Evolutionary conservation across 92 coral and sea anemone genomes (phyloP).

Genomic region (Epizoanthus fatuus): DNA sequence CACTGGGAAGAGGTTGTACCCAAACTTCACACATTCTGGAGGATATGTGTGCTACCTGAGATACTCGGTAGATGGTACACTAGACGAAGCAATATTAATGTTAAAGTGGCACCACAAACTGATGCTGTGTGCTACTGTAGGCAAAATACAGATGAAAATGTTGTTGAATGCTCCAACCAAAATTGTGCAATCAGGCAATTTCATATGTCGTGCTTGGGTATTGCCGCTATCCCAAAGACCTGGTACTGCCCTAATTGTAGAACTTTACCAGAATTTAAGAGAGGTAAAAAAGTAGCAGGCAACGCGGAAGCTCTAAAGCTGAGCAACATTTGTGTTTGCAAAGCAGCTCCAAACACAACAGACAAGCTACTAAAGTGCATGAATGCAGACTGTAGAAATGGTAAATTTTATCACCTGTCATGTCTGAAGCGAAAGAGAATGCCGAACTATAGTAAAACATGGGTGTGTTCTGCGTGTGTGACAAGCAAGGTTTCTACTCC

Average conservation of each 20-base stretch:
- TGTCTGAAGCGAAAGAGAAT: constrained; percentile 47
- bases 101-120: constrained; percentile 6
- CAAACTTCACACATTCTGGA: constrained; percentile 56
- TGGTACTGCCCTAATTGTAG: constrained; percentile 64
- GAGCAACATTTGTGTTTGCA: constrained; percentile 28
- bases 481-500: neutral
- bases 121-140: constrained; percentile 47
- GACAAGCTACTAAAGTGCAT: constrained; percentile 47
- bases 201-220: constrained; percentile 41
- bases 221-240: constrained; percentile 26
- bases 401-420: constrained; percentile 36
- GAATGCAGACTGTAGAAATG: constrained; percentile 35
- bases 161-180: constrained; percentile 46
- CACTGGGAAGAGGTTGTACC: constrained; percentile 40
- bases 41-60: constrained; percentile 68
- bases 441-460: constrained; percentile 41
- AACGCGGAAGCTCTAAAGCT: constrained; percentile 32
- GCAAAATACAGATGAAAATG: constrained; percentile 31
- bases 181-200: constrained; percentile 32
- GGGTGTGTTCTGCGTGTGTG: constrained; percentile 49
- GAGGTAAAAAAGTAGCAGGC: constrained; percentile 30
- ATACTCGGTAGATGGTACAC: constrained; percentile 74
- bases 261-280: constrained; percentile 31
- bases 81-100: constrained; percentile 38
- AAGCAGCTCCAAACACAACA: neutral